Percentiles rank a stretch among this genome's conserved stretches.
Evolutionary conservation across 2,888 invertebrate species (phyloP).

Genomic region (Megamerina dolium): DNA sequence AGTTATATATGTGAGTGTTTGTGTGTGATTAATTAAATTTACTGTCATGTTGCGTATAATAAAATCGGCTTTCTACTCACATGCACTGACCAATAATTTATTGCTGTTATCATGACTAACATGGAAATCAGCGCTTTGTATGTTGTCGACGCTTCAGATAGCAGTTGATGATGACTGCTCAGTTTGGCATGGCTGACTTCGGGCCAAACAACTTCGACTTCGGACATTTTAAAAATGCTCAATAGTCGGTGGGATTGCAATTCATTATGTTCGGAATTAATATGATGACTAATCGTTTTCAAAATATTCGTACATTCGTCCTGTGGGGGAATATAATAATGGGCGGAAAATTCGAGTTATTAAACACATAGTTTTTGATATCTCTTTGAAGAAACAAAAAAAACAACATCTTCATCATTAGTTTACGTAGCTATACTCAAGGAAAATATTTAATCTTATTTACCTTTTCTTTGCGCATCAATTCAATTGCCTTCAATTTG

Average conservation of each 20-base stretch:
- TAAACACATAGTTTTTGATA: neutral
- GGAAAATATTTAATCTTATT: constrained; percentile 11
- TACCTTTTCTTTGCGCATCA: constrained; percentile 70
- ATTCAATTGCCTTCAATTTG: constrained; percentile 59
- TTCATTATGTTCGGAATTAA: constrained; percentile 78
- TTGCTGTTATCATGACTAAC: constrained; percentile 9
- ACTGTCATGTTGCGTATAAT: constrained; percentile 21
- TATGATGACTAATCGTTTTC: constrained; percentile 74
- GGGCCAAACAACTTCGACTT: constrained; percentile 80
- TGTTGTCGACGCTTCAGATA: constrained; percentile 3
- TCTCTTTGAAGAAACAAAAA: neutral
- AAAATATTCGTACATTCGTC: constrained; percentile 78
- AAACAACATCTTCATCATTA: too few relatives aligned
- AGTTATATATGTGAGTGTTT: constrained; percentile 4
- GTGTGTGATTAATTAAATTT: constrained; percentile 7
- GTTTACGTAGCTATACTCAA: too few relatives aligned
- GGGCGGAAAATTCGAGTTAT: neutral
- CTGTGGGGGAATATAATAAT: constrained; percentile 49
- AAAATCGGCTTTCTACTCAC: constrained; percentile 20
- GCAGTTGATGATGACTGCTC: constrained; percentile 22
- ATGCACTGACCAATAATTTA: constrained; percentile 11
- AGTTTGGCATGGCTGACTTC: constrained; percentile 43
- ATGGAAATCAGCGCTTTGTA: constrained; percentile 10
- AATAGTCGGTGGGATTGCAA: constrained; percentile 79
- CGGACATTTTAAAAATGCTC: constrained; percentile 88